A percentile compares a stretch with the other conserved stretches of the same genome.
Evolutionary conservation across 2,797 vertebrate species (phyloP).

Genomic region (Sebastes matsubarae): DNA sequence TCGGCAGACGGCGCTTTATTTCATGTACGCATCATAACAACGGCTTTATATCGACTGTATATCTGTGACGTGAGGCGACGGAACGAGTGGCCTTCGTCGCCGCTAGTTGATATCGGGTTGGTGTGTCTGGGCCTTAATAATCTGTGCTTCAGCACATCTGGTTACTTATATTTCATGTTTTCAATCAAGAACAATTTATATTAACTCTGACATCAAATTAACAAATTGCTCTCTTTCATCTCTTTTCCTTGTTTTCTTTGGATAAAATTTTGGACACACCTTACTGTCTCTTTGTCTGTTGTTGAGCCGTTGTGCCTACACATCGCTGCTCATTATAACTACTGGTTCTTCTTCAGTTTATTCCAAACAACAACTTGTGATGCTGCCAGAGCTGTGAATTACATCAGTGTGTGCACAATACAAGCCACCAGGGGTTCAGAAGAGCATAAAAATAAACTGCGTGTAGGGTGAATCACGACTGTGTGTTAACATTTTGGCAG

Average conservation of each 20-base stretch:
- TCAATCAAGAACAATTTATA: not conserved
- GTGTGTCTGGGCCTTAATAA: too few relatives aligned
- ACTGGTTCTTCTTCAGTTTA: not conserved
- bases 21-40: too few relatives aligned
- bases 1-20: too few relatives aligned
- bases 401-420: not conserved
- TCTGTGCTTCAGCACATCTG: not conserved
- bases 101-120: too few relatives aligned
- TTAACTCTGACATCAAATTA: not conserved
- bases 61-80: too few relatives aligned
- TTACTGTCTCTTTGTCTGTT: not conserved
- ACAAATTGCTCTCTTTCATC: not conserved
- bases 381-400: not conserved
- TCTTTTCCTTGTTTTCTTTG: not conserved
- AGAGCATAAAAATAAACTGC: not conserved
- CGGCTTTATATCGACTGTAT: too few relatives aligned
- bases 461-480: not conserved
- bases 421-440: not conserved
- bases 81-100: too few relatives aligned
- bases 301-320: not conserved
- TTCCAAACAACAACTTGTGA: not conserved
- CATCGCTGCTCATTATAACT: not conserved
- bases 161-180: not conserved
- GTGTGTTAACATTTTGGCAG: not conserved
- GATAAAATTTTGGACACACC: not conserved